These are phyloP conservation scores for Drosophila sulfurigaster DNA, from an alignment of 1,140 invertebrate species.

Conservation along the genomic window DNA sequence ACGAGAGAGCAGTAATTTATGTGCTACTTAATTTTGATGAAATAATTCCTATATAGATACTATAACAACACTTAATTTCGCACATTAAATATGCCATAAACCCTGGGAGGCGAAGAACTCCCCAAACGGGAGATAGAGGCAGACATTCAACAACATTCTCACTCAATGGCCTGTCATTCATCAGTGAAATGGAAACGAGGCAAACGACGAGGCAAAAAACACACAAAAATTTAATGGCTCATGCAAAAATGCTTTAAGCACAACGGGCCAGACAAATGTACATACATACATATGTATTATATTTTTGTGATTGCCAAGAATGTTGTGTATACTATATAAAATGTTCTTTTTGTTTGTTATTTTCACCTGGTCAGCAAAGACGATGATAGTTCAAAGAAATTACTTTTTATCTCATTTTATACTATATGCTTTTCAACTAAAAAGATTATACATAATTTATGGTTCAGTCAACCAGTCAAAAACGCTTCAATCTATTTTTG, in stretches of 20 bases:
- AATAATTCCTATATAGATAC: constrained; percentile 79
- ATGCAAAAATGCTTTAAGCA: constrained; percentile 63
- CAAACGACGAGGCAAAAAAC: constrained; percentile 43
- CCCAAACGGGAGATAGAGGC: not conserved
- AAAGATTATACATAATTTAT: not conserved
- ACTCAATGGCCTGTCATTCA: constrained; percentile 78
- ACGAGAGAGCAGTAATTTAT: constrained; percentile 65
- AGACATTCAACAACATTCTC: constrained; percentile 2
- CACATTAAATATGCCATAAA: constrained; percentile 78
- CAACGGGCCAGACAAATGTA: constrained; percentile 10
- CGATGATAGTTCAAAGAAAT: not conserved
- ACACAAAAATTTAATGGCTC: constrained; percentile 69
- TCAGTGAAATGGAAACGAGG: constrained; percentile 76
- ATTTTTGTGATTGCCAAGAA: not conserved
- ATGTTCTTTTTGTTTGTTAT: not conserved
- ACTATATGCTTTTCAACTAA: not conserved
- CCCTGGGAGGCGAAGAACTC: constrained; percentile 1
- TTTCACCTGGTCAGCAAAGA: not conserved
- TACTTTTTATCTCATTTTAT: not conserved
- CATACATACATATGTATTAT: too few relatives aligned
- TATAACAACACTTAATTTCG: constrained; percentile 79
- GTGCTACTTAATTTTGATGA: constrained; percentile 79
- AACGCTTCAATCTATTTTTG: not conserved
- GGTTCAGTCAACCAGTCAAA: not conserved
- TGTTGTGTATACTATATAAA: not conserved